phyloP scores from a whole-genome alignment of 2,797 vertebrate species.

The Chiloscyllium punctatum region DNA sequence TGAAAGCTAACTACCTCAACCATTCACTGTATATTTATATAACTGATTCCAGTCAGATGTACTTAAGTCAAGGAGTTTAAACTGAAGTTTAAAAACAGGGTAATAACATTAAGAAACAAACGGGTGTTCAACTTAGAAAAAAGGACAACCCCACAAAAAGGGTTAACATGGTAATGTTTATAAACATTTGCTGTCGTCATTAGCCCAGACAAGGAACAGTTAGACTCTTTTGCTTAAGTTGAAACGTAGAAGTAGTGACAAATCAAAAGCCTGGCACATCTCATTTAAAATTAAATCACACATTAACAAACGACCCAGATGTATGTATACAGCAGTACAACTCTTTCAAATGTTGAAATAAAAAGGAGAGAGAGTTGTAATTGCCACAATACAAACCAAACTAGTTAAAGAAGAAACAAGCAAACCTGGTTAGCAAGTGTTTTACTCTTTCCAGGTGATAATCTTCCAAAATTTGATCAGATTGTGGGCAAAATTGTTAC shows the following conservation, averaged over 20 bases:
- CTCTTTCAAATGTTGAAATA: not conserved
- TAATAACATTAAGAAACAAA: not conserved
- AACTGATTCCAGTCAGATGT: not conserved
- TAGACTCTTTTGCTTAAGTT: constrained; percentile 36
- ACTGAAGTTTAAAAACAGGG: no score
- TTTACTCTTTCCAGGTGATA: not conserved
- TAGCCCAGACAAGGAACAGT: constrained; percentile 37
- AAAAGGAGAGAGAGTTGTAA: not conserved
- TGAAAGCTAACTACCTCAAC: not conserved
- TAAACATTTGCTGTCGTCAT: constrained; percentile 35
- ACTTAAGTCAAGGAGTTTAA: not conserved
- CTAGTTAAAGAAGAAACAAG: not conserved
- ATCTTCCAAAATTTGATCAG: not conserved
- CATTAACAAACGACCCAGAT: not conserved
- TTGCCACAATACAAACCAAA: not conserved
- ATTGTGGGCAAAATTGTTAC: not conserved
- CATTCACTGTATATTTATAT: not conserved
- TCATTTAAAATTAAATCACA: not conserved
- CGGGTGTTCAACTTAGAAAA: constrained; percentile 19
- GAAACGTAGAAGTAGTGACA: constrained; percentile 39
- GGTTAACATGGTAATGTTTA: constrained; percentile 37
- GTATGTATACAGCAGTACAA: not conserved
- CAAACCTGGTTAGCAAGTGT: not conserved
- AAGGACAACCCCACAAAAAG: constrained; percentile 36
- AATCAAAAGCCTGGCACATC: constrained; percentile 36